Evolutionary conservation across 2,888 invertebrate species (phyloP).

Genomic region (Idaea biselata): DNA sequence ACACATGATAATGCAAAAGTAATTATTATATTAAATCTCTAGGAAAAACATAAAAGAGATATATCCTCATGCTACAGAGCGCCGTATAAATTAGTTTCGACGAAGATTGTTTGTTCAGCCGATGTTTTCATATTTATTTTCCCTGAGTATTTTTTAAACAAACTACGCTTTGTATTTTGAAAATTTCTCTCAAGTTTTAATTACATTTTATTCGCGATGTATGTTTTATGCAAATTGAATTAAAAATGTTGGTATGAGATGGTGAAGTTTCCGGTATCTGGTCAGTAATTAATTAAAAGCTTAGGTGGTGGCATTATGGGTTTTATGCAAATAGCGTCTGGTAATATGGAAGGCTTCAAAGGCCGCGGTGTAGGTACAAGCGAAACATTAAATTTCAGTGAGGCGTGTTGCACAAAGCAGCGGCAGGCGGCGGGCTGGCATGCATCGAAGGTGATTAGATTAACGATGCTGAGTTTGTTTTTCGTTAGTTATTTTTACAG

Average conservation of each 20-base stretch:
- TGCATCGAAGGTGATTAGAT: conserved; percentile 49
- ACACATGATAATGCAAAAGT: conserved; percentile 75
- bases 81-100: conserved; percentile 77
- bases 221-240: conserved; percentile 52
- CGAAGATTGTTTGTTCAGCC: conserved; percentile 73
- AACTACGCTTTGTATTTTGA: conserved; percentile 10
- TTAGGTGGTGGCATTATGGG: conserved; percentile 67
- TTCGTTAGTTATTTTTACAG: conserved; percentile 9
- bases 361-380: conserved; percentile 33
- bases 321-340: conserved; percentile 73
- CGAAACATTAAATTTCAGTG: conserved; percentile 66
- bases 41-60: conserved; percentile 74
- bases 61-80: conserved; percentile 58
- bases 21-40: conserved; percentile 77
- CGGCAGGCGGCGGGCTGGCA: conserved; percentile 28
- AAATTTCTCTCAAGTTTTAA: conserved; percentile 30
- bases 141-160: conserved; percentile 32
- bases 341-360: conserved; percentile 56
- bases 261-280: conserved; percentile 51
- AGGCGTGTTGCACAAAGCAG: conserved; percentile 51
- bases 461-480: conserved; percentile 37
- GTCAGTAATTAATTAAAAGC: conserved; percentile 76
- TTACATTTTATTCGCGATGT: conserved; percentile 34
- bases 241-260: conserved; percentile 44
- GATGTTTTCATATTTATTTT: conserved; percentile 67